Evolutionary conservation across 2,888 invertebrate species (phyloP), one percentile per base, ranked within the genome.

Genomic region (Rhynchonema sp.): DNA sequence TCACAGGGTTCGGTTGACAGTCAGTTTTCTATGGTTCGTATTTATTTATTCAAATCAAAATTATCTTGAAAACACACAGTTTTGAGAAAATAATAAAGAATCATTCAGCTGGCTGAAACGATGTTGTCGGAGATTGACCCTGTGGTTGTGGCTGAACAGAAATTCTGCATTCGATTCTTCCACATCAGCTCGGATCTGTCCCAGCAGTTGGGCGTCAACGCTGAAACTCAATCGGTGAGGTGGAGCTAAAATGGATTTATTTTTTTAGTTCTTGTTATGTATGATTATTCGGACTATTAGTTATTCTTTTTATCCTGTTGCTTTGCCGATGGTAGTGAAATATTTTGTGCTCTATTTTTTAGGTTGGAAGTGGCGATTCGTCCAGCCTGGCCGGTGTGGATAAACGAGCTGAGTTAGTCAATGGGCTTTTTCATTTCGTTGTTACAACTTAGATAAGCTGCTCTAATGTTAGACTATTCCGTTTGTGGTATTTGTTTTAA

Each of bases 81-180:
- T n/a, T n/a, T n/a, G n/a, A n/a, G n/a, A n/a, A n/a, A n/a, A n/a
- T n/a, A 38, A 38, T 38, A 38, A 13, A 9, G 38, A 13, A 38
- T n/a, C 49, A n/a, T 64, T 9, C 64, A 83, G 62, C 79, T 86
- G 58, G 77, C 89, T 61, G 87, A 89, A 73, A 82, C 85, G 74
- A 86, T 91, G 59, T 79, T 98, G 61, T 84, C 84, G 23, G 84
- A 89, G 71, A 79, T 94, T 64, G 90, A 91, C 73, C 86, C 86
- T 2, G 83, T 90, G 60, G 91, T 92, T 72, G 80, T 91, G 65
- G 85, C 87, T 28, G 96, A 96, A 74, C 92, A 94, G 76, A 85
- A 88, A 66, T 96, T 96, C 76, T 92, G 91, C 73, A 83, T 86
- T 25, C 80, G 82, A 63, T 96, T 94, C 78, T 89, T 96, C 74